Base-by-base conservation (phyloP, 2,113 vertebrate species). In the Lophius piscatorius region DNA sequence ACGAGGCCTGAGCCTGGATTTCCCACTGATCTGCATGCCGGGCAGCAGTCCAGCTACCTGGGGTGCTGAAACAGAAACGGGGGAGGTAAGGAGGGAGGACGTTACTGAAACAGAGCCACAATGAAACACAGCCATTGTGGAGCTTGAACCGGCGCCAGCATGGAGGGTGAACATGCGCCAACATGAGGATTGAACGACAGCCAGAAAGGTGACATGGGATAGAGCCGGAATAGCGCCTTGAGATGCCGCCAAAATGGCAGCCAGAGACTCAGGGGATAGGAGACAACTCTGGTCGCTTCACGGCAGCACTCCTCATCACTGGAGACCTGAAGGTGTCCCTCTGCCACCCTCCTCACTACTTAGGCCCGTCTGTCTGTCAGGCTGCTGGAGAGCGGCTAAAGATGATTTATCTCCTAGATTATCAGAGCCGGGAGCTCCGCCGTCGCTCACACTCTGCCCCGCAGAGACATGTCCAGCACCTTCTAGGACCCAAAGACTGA, bases 1-100 rank as follows among this genome's bases (percentile, higher is more conserved):
- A 91, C 91, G 90, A 87, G 83, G 82, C 85, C 76, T 77, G 78
- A 81, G 86, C 83, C 83, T 76, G 82, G 78, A 88, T 88, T 83
- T 87, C 89, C 84, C 79, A 85, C 86, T 87, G 87, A 88, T 88
- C 82, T 76, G 85, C 74, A 36, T 73, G 71, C 83, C 45, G 72
- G 87, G 83, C 86, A 74, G 84, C 81, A 76, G 87, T 87, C 90
- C 90, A 91, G 86, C 79, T 90, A 87, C 89, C 87, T 88, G 83
- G 88, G 87, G 84, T 82, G 84, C 89, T 74, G 76, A 84, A 87
- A 89, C 89, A 61, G 81, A 84, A 61, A n/a, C n/a, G 57, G 47
- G 48, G 64, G 40, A 38, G 34, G 2, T 28, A 11, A 39, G 13
- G 61, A 41, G 45, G 33, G 73, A 70, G 21, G 51, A 41, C 38